Base-by-base conservation (phyloP, 2,797 vertebrate genomes). In the Valencia hispanica region DNA sequence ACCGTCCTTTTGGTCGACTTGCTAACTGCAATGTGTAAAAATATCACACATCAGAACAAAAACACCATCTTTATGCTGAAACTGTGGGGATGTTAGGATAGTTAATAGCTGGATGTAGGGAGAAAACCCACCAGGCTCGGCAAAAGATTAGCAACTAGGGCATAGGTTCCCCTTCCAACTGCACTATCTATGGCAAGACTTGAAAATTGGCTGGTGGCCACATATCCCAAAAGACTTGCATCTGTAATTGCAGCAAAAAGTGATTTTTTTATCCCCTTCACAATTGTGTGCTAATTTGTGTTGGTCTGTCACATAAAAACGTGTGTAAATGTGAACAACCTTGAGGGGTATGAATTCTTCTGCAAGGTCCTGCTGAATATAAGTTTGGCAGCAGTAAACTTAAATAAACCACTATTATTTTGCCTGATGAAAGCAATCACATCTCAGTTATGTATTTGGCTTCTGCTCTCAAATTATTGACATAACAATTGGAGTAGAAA, bases 401-500 rank as follows among this genome's bases (percentile, higher is more conserved):
- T 10, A 36, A 65, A 65, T 65, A 36, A 39, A 25, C 34, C 34
- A 39, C 4, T 20, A 10, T 63, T 30, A 18, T 22, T 63, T 61
- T 22, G 27, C 6, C 27, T 78, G 73, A 89, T 83, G 68, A 84
- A 81, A 87, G 80, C 75, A 88, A 86, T 87, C 77, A 71, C n/a
- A 4, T 59, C 61, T 85, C 84, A 86, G 79, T 89, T 85, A 85
- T 84, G 70, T 89, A 88, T 87, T 74, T 65, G 81, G 68, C 84
- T 79, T 86, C 83, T 71, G 72, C 72, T 17, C 1, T 83, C 77
- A 78, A 89, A 84, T 85, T 92, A 91, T 91, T 86, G 86, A 91
- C 86, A 72, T 73, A 90, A 80, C 80, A 75, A 81, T 68, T 79
- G 68, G 68, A 86, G 85, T 76, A 84, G 79, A 88, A 90, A 89